Evolutionary conservation across 2,888 invertebrate species (phyloP).

Genomic region (Choreutis nemorana): DNA sequence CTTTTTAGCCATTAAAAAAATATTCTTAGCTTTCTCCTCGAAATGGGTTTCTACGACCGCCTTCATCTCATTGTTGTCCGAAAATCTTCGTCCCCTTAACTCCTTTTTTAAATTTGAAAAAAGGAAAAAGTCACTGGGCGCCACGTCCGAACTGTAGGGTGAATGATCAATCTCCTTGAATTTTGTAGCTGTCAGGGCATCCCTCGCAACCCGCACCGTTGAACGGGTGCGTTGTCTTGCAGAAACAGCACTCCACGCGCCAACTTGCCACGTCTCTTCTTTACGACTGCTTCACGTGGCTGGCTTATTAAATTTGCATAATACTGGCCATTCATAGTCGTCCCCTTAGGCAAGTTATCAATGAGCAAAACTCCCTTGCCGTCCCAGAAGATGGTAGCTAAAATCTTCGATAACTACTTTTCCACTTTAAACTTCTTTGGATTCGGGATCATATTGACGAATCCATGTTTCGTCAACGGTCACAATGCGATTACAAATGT

Average conservation of each 20-base stretch:
- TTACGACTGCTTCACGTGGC: slow-evolving; percentile 4
- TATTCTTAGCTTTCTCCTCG: neutral
- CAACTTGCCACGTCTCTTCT: slow-evolving; percentile 5
- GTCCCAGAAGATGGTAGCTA: neutral
- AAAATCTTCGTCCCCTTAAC: neutral
- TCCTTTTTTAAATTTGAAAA: neutral
- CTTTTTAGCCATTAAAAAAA: neutral
- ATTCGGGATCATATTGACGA: neutral
- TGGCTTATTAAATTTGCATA: slow-evolving; percentile 5
- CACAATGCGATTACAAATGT: neutral
- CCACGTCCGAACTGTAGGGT: neutral
- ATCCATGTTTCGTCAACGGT: no score
- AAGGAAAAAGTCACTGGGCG: neutral
- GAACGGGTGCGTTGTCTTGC: no score
- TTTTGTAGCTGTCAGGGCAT: no score
- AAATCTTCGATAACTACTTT: neutral
- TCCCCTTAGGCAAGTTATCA: neutral
- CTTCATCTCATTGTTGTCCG: neutral
- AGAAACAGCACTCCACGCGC: slow-evolving; percentile 5
- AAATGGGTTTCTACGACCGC: neutral
- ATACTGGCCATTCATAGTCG: slow-evolving; percentile 4
- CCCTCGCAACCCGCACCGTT: no score
- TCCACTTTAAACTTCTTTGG: neutral
- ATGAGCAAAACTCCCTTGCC: neutral
- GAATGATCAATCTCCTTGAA: neutral